Evolutionary conservation across 2,113 vertebrate species (phyloP), one percentile per base, ranked within the genome.

Genomic region (Polypterus senegalus): DNA sequence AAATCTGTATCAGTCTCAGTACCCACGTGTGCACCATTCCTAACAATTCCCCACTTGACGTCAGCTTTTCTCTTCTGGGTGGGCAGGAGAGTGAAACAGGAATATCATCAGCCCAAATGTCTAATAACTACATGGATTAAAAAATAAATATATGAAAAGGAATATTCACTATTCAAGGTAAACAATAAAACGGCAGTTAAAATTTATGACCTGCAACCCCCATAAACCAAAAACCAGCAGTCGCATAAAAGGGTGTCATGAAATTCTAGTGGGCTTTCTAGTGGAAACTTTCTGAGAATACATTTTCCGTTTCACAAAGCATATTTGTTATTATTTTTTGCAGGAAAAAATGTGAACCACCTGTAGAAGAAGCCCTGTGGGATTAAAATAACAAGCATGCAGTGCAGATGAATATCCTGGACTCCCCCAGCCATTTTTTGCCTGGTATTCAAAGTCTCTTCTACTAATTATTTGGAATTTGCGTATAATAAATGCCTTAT

Each of bases 401-500:
- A 73, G 74, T 78, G 71, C 64, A 70, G 81, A 64, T 75, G 77
- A 78, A 81, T 76, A 66, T 75, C 61, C 68, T 64, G 65, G 63
- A 63, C 66, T 55, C 66, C 70, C 78, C 71, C 70, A 77, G 66
- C 73, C 83, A 69, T 73, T 73, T 63, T 60, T 49, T 47, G 43
- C 27, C 44, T 73, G 70, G 68, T 65, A 69, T 81, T 77, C 73
- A 62, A 72, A 71, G 83, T 79, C 69, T 81, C 77, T 74, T 76
- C 65, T 70, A 72, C 71, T 87, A 85, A 89, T 86, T 86, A 82
- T 83, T 73, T 84, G 77, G 81, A 85, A 83, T 82, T 81, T 69
- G 65, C 71, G 77, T 77, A 65, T 84, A 85, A 87, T 81, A 85
- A 83, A 86, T 84, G 70, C 78, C 77, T 79, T 78, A 81, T 88